These are phyloP conservation scores for Cantharis rufa DNA, from an alignment of 2,888 invertebrate species.

Conservation along the genomic window DNA sequence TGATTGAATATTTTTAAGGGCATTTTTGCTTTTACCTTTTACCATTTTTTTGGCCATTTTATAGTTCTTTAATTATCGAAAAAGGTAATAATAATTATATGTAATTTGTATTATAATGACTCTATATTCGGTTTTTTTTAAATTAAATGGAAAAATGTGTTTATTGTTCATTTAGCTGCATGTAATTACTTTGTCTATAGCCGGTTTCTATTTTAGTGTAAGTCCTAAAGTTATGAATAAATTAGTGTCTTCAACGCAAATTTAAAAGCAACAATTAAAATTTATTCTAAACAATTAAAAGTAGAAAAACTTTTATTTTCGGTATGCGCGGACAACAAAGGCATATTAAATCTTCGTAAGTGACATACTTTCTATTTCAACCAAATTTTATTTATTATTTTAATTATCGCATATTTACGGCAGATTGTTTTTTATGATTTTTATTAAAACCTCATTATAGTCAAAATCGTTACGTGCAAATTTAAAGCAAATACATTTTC, in stretches of 20 bases:
- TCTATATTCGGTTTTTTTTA: not conserved
- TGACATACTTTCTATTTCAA: not conserved
- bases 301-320: not conserved
- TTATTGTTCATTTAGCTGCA: not conserved
- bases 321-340: not conserved
- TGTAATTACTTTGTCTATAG: not conserved
- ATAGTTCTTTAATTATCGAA: not conserved
- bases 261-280: not conserved
- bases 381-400: not conserved
- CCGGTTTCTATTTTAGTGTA: not conserved
- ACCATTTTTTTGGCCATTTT: not conserved
- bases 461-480: not conserved
- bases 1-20: too few species aligned
- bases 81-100: not conserved
- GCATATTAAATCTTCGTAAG: not conserved
- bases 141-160: not conserved
- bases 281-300: not conserved
- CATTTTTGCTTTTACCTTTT: too few species aligned
- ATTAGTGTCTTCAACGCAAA: not conserved
- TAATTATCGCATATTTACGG: not conserved
- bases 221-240: not conserved
- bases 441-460: not conserved
- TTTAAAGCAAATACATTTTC: not conserved
- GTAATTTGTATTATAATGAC: not conserved
- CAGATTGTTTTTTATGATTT: not conserved